These are phyloP conservation scores for Lates japonicus DNA, from an alignment of 2,797 vertebrate genomes.

Conservation along the genomic window DNA sequence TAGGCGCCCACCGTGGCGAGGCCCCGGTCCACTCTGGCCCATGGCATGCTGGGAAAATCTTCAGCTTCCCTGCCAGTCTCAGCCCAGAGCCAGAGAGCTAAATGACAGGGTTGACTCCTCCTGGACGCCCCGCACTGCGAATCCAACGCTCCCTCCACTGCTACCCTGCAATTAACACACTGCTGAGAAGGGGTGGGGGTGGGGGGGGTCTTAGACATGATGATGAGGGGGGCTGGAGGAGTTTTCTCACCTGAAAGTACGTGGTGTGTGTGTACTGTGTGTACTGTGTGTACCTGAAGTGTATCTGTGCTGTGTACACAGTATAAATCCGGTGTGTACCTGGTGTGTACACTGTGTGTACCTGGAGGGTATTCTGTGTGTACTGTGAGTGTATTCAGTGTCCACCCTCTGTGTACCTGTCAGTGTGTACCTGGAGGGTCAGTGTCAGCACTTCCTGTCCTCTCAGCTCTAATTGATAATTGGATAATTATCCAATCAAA, in stretches of 20 bases:
- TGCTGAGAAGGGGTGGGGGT: constrained; percentile 49
- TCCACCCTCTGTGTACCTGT: neutral
- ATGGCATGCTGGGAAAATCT: constrained; percentile 79
- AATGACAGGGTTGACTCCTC: constrained; percentile 79
- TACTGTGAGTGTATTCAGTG: neutral
- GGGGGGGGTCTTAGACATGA: neutral
- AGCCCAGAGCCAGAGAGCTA: constrained; percentile 71
- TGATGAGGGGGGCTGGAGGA: neutral
- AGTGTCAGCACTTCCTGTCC: constrained; percentile 19
- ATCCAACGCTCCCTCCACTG: constrained; percentile 54
- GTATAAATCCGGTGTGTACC: neutral
- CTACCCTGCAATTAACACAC: constrained; percentile 73
- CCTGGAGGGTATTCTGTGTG: neutral
- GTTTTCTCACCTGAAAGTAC: neutral
- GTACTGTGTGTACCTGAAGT: neutral
- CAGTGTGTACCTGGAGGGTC: neutral
- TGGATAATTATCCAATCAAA: constrained; percentile 68
- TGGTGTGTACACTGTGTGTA: neutral
- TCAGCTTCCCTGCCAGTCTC: constrained; percentile 69
- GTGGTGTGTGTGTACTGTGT: neutral
- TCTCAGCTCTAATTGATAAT: constrained; percentile 30
- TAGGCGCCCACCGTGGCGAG: constrained; percentile 55
- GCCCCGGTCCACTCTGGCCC: constrained; percentile 73
- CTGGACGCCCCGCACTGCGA: constrained; percentile 68
- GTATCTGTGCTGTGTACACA: no score